Conservation (phyloP, 2,888 invertebrate species). For the Melangyna quadrimaculata region DNA sequence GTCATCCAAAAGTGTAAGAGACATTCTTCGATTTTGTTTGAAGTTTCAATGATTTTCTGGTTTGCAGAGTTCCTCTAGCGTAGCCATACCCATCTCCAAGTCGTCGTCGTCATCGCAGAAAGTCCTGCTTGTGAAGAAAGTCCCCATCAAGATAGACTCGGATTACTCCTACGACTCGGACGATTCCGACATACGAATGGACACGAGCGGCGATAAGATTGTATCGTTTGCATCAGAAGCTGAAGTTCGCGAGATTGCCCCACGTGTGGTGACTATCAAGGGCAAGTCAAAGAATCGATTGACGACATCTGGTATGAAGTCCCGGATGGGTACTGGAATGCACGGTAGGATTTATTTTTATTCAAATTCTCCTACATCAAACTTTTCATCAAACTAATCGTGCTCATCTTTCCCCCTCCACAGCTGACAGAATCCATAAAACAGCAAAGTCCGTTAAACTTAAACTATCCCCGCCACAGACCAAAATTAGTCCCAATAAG, state of each 20-base stretch:
- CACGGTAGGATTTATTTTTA: constrained; percentile 23
- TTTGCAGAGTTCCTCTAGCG: constrained; percentile 71
- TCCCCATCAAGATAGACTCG: constrained; percentile 78
- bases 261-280: constrained; percentile 72
- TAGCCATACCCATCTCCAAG: constrained; percentile 74
- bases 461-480: constrained; percentile 75
- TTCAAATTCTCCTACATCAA: background rate
- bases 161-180: constrained; percentile 65
- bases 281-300: constrained; percentile 68
- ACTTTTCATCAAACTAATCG: background rate
- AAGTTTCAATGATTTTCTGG: background rate
- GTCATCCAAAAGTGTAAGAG: constrained; percentile 73
- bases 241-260: constrained; percentile 80
- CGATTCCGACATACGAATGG: constrained; percentile 72
- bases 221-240: constrained; percentile 81
- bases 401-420: background rate
- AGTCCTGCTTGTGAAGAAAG: constrained; percentile 79
- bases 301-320: constrained; percentile 73
- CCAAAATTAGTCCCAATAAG: constrained; percentile 75
- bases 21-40: background rate
- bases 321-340: constrained; percentile 76
- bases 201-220: constrained; percentile 77
- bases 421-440: constrained; percentile 77
- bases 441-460: constrained; percentile 78
- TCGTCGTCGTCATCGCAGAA: constrained; percentile 76